Percentiles rank a stretch among this genome's conserved stretches.
phyloP scores from a whole-genome alignment of 2,113 vertebrate genomes.

The Plestiodon gilberti region DNA sequence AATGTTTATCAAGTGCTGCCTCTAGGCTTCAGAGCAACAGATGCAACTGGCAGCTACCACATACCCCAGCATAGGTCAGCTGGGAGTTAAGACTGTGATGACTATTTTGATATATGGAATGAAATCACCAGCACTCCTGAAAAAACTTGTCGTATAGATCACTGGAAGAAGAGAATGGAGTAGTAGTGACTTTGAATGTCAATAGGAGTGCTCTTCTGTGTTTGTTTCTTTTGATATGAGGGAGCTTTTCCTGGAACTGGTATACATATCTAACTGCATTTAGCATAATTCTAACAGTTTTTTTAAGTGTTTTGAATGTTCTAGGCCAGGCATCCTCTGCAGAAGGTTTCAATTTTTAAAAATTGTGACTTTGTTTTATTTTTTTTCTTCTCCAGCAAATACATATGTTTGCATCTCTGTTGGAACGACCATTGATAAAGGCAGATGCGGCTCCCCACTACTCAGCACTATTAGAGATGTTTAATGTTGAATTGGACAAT shows the following conservation, averaged over 20 bases:
- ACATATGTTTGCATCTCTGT: constrained; percentile 76
- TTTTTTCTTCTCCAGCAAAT: constrained; percentile 70
- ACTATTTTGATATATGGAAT: background rate
- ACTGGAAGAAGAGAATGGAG: background rate
- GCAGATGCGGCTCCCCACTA: constrained; percentile 69
- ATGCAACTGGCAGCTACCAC: background rate
- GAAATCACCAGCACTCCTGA: background rate
- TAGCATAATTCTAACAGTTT: background rate
- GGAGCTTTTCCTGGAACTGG: rapidly evolving
- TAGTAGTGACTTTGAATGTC: background rate
- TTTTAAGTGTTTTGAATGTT: background rate
- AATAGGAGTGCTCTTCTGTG: background rate
- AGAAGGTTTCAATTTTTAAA: rapidly evolving
- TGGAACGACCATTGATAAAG: constrained; percentile 77
- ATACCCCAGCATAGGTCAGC: background rate
- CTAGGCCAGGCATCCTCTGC: rapidly evolving
- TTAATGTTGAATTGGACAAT: constrained; percentile 72
- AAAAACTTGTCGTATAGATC: background rate
- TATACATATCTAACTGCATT: rapidly evolving
- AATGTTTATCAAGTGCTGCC: too few species aligned
- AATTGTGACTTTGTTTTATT: rapidly evolving
- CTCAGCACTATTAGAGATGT: constrained; percentile 69
- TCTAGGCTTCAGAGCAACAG: background rate
- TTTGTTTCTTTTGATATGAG: background rate
- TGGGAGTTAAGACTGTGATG: background rate